Evolutionary conservation across 2,797 vertebrate species (phyloP), one percentile per base, ranked within the genome.

Genomic region (Philypnodon macrostomus): DNA sequence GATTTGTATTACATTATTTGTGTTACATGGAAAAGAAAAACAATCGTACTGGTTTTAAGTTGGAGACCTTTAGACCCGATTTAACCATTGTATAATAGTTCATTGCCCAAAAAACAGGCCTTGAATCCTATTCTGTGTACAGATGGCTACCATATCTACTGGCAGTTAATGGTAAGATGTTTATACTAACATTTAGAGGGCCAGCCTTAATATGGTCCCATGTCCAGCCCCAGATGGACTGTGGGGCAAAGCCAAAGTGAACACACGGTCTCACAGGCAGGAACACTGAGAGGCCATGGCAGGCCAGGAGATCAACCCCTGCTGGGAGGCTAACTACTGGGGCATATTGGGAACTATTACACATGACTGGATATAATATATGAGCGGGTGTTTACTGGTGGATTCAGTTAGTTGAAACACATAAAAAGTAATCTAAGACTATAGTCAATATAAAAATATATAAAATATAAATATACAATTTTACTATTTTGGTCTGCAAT

Each of bases 291-390:
- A 29, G 15, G 41, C 39, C 41, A 31, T 18, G 24, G 14, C 40
- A 13, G 26, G 15, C 40, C 9, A 16, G 27, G 27, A 29, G 26
- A 33, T 33, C 24, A 15, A 2, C 27, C 40, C 40, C 15, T 44
- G 41, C 41, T 30, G 41, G 3, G 26, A n/a, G 26, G 26, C 41
- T 30, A 30, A 30, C 41, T 30, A 42, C 15, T 44, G 41, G n/a
- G 14, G 26, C 41, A 44, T 44, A 44, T 44, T 44, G 26, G 41
- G 18, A 44, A 44, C 27, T 11, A 30, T 17, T 31, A 44, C 41
- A 44, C 15, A 30, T 1, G 15, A 30, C 11, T 37, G 17, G 10
- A 19, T 4, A 11, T 17, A 11, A 3, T 9, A 29, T 17, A 44
- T 16, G 16, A 14, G 14, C n/a, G 16, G 5, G 11, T 44, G 16